Percentiles rank a stretch among this genome's conserved stretches.
phyloP scores from a whole-genome alignment of 2,888 invertebrate species.

The Caenorhabditis sp. region DNA sequence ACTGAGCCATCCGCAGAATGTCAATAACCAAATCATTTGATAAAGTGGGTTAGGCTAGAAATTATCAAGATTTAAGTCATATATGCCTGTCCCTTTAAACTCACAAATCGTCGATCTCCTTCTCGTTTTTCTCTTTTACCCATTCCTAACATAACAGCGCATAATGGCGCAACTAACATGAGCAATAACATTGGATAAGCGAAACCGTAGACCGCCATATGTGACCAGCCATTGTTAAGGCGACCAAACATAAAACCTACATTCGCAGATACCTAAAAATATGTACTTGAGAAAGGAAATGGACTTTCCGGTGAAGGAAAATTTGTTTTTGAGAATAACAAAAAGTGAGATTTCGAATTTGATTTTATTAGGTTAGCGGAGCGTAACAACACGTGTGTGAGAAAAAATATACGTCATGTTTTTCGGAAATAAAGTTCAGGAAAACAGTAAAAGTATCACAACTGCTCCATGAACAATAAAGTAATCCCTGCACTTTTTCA shows the following conservation, averaged over 20 bases:
- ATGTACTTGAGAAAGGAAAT: not conserved
- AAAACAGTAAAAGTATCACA: too few species aligned
- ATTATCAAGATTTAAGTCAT: not conserved
- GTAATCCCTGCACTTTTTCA: too few species aligned
- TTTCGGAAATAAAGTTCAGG: too few species aligned
- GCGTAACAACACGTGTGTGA: too few species aligned
- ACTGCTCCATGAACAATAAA: too few species aligned
- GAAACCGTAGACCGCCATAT: conserved; percentile 69
- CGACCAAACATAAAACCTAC: conserved; percentile 71
- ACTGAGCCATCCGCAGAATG: conserved; percentile 68
- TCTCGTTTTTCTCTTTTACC: conserved; percentile 69
- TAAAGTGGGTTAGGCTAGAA: conserved; percentile 69
- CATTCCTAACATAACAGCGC: conserved; percentile 70
- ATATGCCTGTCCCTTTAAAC: conserved; percentile 25
- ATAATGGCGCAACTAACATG: conserved; percentile 64
- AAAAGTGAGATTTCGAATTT: too few species aligned
- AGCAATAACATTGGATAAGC: conserved; percentile 69
- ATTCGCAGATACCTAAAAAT: conserved; percentile 63
- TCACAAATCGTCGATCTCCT: conserved; percentile 67
- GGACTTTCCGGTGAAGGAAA: not conserved
- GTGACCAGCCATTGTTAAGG: conserved; percentile 68
- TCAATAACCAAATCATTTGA: conserved; percentile 70
- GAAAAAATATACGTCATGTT: too few species aligned
- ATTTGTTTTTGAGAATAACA: too few species aligned
- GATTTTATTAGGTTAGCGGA: too few species aligned